These are phyloP conservation scores for Prionace glauca DNA, from an alignment of 2,797 vertebrate genomes.

Conservation along the genomic window DNA sequence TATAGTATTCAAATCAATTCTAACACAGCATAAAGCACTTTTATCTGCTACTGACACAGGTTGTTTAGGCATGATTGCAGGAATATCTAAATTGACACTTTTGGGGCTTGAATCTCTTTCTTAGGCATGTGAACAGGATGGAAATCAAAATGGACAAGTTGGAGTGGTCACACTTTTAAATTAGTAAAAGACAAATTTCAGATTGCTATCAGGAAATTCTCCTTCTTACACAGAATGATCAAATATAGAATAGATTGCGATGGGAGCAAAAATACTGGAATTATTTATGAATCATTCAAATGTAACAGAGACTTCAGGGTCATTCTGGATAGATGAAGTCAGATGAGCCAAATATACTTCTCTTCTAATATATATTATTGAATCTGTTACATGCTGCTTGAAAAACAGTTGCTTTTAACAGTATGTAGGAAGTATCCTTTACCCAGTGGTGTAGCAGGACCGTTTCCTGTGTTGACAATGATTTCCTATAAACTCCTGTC, in stretches of 20 bases:
- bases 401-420: not conserved
- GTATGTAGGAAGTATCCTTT: constrained; percentile 42
- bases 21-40: not conserved
- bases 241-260: not conserved
- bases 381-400: not conserved
- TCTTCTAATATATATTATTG: too few species aligned
- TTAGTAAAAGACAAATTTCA: not conserved
- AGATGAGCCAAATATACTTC: not conserved
- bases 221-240: not conserved
- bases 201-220: not conserved
- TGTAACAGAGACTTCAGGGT: too few species aligned
- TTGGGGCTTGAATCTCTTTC: not conserved
- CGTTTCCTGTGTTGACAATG: constrained; percentile 69
- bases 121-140: not conserved
- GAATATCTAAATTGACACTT: not conserved
- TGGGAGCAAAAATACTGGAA: not conserved
- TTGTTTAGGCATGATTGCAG: not conserved
- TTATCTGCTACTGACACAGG: not conserved
- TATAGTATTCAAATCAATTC: not conserved
- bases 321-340: not conserved
- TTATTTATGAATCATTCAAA: not conserved
- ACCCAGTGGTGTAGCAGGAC: constrained; percentile 71
- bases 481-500: constrained; percentile 64
- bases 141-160: not conserved
- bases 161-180: not conserved